A percentile compares a stretch with the other conserved stretches of the same genome.
Conservation (phyloP, 2,113 vertebrate genomes). For the Trogon melanurus region DNA sequence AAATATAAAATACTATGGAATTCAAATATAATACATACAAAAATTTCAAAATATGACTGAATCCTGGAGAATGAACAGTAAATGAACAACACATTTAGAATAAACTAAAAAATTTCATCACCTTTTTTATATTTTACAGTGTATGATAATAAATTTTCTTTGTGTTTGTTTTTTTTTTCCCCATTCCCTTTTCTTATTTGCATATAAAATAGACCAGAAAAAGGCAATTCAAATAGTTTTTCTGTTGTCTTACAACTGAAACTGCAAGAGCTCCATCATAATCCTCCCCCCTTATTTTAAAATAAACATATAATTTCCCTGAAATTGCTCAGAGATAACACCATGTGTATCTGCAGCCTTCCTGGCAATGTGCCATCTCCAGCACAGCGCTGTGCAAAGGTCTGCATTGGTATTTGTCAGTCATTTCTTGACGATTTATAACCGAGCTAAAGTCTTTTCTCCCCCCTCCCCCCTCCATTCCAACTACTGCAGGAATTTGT, state of each 20-base stretch:
- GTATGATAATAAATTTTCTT: not conserved
- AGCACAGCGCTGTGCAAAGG: not conserved
- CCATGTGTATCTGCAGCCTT: constrained; percentile 5
- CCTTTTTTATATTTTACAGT: not conserved
- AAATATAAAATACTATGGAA: not conserved
- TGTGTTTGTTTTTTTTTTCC: not conserved
- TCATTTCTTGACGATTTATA: constrained; percentile 55
- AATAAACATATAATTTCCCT: not conserved
- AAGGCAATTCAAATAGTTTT: not conserved
- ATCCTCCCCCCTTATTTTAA: not conserved
- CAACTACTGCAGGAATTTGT: constrained; percentile 56
- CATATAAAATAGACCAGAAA: not conserved
- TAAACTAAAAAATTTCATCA: not conserved
- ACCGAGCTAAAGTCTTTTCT: not conserved
- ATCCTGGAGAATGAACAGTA: not conserved
- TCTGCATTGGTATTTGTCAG: constrained; percentile 54
- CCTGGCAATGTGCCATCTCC: constrained; percentile 18
- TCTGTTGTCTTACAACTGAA: not conserved
- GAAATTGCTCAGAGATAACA: constrained; percentile 25
- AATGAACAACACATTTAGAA: not conserved
- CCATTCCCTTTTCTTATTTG: not conserved
- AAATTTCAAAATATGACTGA: not conserved
- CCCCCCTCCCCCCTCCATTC: not conserved
- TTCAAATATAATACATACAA: not conserved
- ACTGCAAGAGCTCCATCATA: not conserved